phyloP scores from a whole-genome alignment of 2,888 invertebrate genomes.

The Chloromyia formosa region DNA sequence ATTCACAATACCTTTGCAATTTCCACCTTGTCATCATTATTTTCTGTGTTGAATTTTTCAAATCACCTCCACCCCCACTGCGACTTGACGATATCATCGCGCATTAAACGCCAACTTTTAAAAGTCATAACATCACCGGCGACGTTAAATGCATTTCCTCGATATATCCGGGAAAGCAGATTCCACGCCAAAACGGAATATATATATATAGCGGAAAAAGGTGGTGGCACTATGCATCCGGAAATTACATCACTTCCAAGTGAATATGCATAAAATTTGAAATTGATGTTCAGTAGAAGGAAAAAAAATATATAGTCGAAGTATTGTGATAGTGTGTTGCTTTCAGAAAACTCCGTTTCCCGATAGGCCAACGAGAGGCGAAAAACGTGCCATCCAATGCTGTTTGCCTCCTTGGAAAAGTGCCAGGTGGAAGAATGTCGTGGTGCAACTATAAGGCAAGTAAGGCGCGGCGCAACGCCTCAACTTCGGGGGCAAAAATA shows the following conservation, averaged over 20 bases:
- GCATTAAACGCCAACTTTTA: not conserved
- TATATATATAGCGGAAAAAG: not conserved
- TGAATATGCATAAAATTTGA: constrained; percentile 49
- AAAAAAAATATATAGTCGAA: not conserved
- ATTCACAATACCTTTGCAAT: no score
- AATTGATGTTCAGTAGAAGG: constrained; percentile 43
- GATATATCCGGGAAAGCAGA: not conserved
- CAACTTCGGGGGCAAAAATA: no score
- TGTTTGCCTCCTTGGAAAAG: constrained; percentile 27
- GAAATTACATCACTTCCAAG: constrained; percentile 47
- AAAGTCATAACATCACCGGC: not conserved
- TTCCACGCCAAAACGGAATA: not conserved
- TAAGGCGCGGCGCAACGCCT: constrained; percentile 13
- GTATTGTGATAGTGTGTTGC: constrained; percentile 22
- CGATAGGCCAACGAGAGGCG: not conserved
- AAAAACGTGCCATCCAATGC: not conserved
- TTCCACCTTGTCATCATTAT: no score
- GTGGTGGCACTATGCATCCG: constrained; percentile 42
- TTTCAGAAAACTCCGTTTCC: not conserved
- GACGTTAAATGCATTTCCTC: constrained; percentile 3
- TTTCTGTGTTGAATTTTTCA: no score
- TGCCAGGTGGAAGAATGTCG: constrained; percentile 2
- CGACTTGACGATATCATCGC: no score
- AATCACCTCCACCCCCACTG: no score
- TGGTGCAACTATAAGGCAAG: not conserved